Evolutionary conservation across 2,797 vertebrate species (phyloP).

Genomic region (Mycteria americana): DNA sequence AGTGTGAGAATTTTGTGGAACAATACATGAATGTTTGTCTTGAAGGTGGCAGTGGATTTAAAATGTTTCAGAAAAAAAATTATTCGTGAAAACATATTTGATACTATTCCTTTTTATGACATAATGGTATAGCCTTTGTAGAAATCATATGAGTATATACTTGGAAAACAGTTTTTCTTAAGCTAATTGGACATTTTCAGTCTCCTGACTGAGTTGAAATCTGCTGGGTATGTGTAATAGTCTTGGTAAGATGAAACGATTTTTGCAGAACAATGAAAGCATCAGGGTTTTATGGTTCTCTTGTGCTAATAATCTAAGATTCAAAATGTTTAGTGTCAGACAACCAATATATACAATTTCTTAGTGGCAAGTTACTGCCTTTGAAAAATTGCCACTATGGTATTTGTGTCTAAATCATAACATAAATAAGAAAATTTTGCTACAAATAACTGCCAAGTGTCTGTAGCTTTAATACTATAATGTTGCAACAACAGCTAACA

Average conservation of each 20-base stretch:
- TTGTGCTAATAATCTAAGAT: not conserved
- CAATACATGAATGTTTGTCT: not conserved
- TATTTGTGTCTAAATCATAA: not conserved
- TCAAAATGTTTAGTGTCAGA: not conserved
- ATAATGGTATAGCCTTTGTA: not conserved
- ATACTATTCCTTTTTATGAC: not conserved
- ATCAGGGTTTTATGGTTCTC: not conserved
- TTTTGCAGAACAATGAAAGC: not conserved
- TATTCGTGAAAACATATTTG: not conserved
- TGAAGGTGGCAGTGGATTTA: not conserved
- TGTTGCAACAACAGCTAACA: not conserved
- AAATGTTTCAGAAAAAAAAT: not conserved
- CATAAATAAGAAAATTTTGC: not conserved
- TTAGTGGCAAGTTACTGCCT: not conserved
- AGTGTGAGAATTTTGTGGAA: not conserved
- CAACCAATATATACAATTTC: constrained; percentile 7
- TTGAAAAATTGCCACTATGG: not conserved
- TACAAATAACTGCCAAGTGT: not conserved
- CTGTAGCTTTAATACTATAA: not conserved
- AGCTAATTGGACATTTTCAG: not conserved
- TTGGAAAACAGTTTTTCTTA: not conserved
- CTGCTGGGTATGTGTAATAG: not conserved
- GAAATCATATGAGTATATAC: not conserved
- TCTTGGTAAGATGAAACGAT: not conserved
- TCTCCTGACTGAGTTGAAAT: not conserved